These are phyloP conservation scores for Allygus modestus DNA, from an alignment of 2,888 invertebrate species.

Conservation along the genomic window DNA sequence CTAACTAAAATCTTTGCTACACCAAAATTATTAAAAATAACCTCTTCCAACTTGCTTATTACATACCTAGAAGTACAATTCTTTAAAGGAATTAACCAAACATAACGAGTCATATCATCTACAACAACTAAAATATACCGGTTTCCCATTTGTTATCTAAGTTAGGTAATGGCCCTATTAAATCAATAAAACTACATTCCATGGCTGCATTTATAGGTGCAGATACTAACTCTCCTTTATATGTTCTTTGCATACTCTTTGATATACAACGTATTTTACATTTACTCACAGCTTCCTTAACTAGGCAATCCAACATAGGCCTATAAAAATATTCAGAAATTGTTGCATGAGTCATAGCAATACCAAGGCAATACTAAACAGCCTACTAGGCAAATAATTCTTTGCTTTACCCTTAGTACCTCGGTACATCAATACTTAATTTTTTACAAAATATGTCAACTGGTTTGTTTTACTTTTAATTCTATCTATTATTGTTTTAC, in stretches of 20 bases:
- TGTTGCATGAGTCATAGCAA: not conserved
- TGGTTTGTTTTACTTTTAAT: not conserved
- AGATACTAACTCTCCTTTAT: not conserved
- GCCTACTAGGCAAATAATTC: slow-evolving; percentile 2
- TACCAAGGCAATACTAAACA: not conserved
- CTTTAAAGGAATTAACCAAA: not conserved
- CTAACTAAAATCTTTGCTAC: not conserved
- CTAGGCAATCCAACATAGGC: not conserved
- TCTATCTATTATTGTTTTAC: not conserved
- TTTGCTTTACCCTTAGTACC: not conserved
- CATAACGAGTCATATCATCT: not conserved
- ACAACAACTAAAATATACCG: not conserved
- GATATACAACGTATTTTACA: not conserved
- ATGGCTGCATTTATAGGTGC: not conserved
- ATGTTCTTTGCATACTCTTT: not conserved
- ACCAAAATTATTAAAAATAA: not conserved
- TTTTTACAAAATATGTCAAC: not conserved
- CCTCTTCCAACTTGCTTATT: not conserved
- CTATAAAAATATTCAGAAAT: not conserved
- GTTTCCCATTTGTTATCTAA: not conserved
- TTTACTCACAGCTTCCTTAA: not conserved
- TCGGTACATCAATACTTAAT: not conserved
- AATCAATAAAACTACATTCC: not conserved
- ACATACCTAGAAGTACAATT: not conserved
- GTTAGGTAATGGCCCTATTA: not conserved